These are phyloP conservation scores for Lytechinus pictus DNA, from an alignment of 35 echinoderm and acorn worm species.

Conservation along the genomic window DNA sequence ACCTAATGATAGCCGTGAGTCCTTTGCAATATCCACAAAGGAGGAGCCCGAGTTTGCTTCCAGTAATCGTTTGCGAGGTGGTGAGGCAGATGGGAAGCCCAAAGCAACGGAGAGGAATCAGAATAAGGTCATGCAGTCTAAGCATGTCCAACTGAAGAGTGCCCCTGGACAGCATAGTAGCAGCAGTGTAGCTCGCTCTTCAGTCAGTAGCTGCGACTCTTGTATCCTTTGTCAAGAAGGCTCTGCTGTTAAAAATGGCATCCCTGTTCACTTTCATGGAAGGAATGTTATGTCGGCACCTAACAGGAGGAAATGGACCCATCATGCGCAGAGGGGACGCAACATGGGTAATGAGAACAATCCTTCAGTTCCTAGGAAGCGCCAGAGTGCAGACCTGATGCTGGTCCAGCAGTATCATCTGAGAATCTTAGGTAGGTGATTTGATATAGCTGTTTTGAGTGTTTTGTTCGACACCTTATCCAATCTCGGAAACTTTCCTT, in stretches of 20 bases:
- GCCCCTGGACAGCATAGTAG: constrained; percentile 17
- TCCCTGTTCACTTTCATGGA: constrained; percentile 30
- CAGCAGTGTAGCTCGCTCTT: not conserved
- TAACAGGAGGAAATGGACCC: constrained; percentile 42
- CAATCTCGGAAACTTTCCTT: too few species aligned
- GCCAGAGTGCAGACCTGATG: constrained; percentile 61
- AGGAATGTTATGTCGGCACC: not conserved
- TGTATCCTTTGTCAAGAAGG: constrained; percentile 40
- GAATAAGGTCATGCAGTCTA: not conserved
- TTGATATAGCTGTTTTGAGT: not conserved
- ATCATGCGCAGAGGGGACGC: constrained; percentile 14
- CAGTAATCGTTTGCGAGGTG: not conserved
- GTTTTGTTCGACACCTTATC: too few species aligned
- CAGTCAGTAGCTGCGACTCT: constrained; percentile 26
- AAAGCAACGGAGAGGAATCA: not conserved
- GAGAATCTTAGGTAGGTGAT: constrained; percentile 66
- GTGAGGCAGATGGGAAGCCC: not conserved
- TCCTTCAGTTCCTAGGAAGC: not conserved
- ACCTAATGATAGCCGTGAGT: constrained; percentile 57
- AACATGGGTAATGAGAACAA: constrained; percentile 21
- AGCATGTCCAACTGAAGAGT: not conserved
- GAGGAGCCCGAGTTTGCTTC: not conserved
- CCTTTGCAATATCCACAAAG: not conserved
- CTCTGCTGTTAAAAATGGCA: not conserved
- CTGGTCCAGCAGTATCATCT: constrained; percentile 76